Percentiles rank a stretch among this genome's conserved stretches.
Conservation (phyloP, 2,113 vertebrate species). For the Cynocephalus volans region DNA sequence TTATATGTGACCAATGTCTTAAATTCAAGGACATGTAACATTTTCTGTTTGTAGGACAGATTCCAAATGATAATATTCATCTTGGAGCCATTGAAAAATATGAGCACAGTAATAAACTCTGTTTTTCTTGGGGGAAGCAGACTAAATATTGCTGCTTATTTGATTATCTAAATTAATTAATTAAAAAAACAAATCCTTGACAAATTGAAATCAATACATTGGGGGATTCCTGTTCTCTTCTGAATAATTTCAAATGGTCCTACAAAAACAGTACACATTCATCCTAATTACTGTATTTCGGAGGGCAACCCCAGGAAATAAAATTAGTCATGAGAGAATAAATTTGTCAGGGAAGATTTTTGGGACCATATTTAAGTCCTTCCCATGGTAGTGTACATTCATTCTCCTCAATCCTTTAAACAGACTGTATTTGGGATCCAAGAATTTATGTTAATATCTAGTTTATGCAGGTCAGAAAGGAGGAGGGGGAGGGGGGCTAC, state of each 20-base stretch:
- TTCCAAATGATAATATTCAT: conserved; percentile 25
- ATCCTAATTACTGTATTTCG: conserved; percentile 44
- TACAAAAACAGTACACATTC: conserved; percentile 12
- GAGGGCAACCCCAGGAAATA: not conserved
- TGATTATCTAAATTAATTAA: conserved; percentile 66
- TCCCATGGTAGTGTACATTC: not conserved
- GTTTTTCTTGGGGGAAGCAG: not conserved
- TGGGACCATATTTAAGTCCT: not conserved
- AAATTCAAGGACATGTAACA: conserved; percentile 12
- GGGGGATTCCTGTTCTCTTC: not conserved
- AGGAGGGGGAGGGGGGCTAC: no score
- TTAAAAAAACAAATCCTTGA: conserved; percentile 66
- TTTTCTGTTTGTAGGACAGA: conserved; percentile 37
- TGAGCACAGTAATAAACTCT: not conserved
- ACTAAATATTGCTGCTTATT: conserved; percentile 43
- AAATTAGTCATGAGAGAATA: not conserved
- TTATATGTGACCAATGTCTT: not conserved
- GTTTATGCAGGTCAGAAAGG: not conserved
- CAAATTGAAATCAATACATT: conserved; percentile 66
- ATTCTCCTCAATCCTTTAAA: conserved; percentile 1
- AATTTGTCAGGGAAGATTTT: not conserved
- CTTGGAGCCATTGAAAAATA: conserved; percentile 8
- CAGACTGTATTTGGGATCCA: not conserved
- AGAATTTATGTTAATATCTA: not conserved
- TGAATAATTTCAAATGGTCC: conserved; percentile 25